A percentile compares a stretch with the other conserved stretches of the same genome.
Conservation (phyloP, 92 coral and sea anemone genomes). For the Parazoanthus atlanticus region DNA sequence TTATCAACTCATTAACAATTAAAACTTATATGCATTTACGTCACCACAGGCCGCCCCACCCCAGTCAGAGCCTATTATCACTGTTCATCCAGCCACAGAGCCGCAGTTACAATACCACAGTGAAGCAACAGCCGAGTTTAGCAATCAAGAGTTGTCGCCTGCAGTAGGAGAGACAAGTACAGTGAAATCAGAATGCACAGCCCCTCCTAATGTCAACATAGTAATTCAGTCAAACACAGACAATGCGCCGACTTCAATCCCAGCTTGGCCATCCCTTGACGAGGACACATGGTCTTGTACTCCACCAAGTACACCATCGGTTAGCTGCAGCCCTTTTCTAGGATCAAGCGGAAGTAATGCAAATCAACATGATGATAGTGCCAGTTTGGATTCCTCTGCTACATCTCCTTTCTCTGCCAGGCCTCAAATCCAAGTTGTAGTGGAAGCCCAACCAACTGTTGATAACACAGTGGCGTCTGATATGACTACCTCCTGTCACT, state of each 20-base stretch:
- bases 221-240: background rate
- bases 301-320: too few species aligned
- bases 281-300: background rate
- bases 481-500: background rate
- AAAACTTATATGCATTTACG: too few species aligned
- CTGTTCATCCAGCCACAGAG: too few species aligned
- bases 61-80: background rate
- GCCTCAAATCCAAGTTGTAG: background rate
- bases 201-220: background rate
- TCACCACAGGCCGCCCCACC: background rate
- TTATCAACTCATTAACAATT: too few species aligned
- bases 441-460: background rate
- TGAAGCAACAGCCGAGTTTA: background rate
- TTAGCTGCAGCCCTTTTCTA: too few species aligned
- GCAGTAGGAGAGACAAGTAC: background rate
- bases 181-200: background rate
- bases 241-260: background rate
- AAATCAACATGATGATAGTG: background rate
- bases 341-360: too few species aligned
- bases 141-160: background rate
- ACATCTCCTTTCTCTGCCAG: background rate
- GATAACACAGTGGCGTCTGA: background rate
- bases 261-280: background rate
- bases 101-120: background rate
- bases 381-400: background rate